Evolutionary conservation across 2,888 invertebrate genomes (phyloP).

Genomic region (Drosophila paranaensis): DNA sequence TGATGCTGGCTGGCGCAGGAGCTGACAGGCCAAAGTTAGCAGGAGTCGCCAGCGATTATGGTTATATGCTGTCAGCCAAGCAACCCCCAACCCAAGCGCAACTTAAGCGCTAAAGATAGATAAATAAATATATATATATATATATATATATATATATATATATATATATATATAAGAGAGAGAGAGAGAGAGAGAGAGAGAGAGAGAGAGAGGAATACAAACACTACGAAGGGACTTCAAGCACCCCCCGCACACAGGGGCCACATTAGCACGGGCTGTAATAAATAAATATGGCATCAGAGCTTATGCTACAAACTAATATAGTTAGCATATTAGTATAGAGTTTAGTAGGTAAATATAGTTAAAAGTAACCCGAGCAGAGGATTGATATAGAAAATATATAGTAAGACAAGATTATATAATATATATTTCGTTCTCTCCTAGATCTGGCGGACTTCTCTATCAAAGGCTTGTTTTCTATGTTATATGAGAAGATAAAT

Average conservation of each 20-base stretch:
- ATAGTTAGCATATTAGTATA: no score
- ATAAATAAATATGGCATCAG: slow-evolving; percentile 20
- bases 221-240: not conserved
- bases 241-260: not conserved
- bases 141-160: not conserved
- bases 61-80: slow-evolving; percentile 32
- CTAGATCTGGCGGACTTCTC: not conserved
- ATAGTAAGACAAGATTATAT: no score
- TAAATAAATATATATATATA: not conserved
- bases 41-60: slow-evolving; percentile 45
- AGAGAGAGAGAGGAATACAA: not conserved
- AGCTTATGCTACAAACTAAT: slow-evolving; percentile 6
- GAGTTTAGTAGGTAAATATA: not conserved
- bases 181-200: no score
- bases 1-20: not conserved
- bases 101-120: slow-evolving; percentile 8
- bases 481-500: not conserved
- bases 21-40: slow-evolving; percentile 23
- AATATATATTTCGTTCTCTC: not conserved
- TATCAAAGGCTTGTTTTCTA: not conserved
- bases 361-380: not conserved
- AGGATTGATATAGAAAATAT: no score
- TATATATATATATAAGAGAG: not conserved
- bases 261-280: slow-evolving; percentile 16
- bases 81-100: not conserved